Percentiles rank a stretch among this genome's conserved stretches.
These are phyloP conservation scores for Papilio dardanus DNA, from an alignment of 1,140 invertebrate species.

Conservation along the genomic window DNA sequence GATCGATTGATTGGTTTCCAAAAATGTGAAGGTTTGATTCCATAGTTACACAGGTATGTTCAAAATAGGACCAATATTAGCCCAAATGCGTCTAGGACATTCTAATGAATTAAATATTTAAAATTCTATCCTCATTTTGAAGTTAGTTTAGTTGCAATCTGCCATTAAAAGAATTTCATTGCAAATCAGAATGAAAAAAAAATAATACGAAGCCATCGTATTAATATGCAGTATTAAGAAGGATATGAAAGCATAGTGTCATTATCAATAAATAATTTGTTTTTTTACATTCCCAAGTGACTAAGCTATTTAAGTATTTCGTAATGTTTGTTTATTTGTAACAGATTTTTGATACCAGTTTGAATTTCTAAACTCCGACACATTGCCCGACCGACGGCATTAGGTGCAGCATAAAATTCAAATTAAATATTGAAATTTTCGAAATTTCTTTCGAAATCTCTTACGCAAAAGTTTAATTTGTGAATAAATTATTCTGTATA, in stretches of 20 bases:
- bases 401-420: constrained; percentile 20
- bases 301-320: constrained; percentile 1
- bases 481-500: background rate
- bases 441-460: constrained; percentile 23
- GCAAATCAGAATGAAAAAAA: no score
- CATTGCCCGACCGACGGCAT: background rate
- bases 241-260: no score
- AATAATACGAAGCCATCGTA: background rate
- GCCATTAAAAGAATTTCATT: no score
- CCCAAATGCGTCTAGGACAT: background rate
- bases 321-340: background rate
- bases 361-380: constrained; percentile 20
- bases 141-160: no score
- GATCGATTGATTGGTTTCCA: background rate
- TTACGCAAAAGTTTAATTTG: constrained; percentile 7
- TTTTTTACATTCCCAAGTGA: background rate
- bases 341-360: constrained; percentile 17
- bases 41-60: background rate
- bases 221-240: no score
- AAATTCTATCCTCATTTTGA: no score
- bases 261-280: no score
- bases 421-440: constrained; percentile 24
- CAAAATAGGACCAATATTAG: background rate
- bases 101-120: background rate
- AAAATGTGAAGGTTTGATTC: background rate